Base-by-base conservation (phyloP, 2,113 vertebrate genomes). In the Gulo gulo region DNA sequence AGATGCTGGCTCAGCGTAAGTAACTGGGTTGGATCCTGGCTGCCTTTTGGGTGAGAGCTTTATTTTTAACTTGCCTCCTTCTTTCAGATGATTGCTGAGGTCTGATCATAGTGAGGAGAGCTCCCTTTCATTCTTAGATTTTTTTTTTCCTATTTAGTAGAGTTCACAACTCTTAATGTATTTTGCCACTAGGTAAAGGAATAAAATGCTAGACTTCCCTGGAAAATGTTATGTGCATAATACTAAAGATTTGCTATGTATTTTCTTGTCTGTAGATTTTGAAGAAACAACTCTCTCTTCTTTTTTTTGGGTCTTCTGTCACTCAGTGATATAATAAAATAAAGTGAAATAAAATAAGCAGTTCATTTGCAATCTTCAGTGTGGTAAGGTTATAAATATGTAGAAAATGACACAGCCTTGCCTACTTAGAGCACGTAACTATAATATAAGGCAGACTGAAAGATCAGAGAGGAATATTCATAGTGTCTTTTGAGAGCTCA, bases 51-150 rank as follows among this genome's bases (percentile, higher is more conserved):
- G 92, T 31, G 71, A 85, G 67, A 80, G 79, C 39, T 97, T 95
- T 95, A 93, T 95, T 96, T 98, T 95, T 95, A 97, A 92, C 92
- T 94, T 71, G 16, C 6, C 29, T 96, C 67, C 55, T 52, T 45
- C 14, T 84, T 95, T 79, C 63, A 80, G 57, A 81, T 78, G 88
- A 61, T 42, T 63, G 45, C 71, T 76, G 34, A 87, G 59, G 93
- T 94, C 91, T 94, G 90, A 80, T 61, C 50, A 29, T n/a, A 93
- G 45, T 18, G 45, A 88, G 45, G n/a, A 88, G 21, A 86, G 23
- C 52, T 79, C 36, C 29, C 34, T 76, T 79, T 94, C 63, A 84
- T 88, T 84, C 69, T 96, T 88, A 93, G 34, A 42, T 3, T 24
- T 83, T 69, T 67, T 67, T 88, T 84, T 84, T 39, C 42, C 65